Percentiles rank a stretch among this genome's conserved stretches.
Conservation (phyloP, 2,888 invertebrate species). For the Drosophila helvetica region DNA sequence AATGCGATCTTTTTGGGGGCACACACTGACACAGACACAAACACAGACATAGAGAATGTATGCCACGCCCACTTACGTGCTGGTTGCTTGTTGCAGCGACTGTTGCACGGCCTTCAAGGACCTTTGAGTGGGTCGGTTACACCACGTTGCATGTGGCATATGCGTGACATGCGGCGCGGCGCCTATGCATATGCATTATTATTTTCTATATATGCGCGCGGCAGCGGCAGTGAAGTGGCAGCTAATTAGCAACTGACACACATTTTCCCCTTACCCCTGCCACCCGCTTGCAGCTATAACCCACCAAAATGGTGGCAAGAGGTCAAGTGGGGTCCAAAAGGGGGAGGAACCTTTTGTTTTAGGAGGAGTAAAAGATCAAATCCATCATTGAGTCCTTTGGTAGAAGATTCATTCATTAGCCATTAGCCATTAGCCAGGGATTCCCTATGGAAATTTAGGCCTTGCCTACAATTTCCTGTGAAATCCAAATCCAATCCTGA, state of each 20-base stretch:
- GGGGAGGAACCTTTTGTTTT: neutral
- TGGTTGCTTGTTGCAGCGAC: constrained; percentile 18
- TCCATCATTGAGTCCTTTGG: neutral
- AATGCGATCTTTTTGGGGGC: constrained; percentile 8
- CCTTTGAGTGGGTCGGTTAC: constrained; percentile 52
- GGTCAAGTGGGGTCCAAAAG: neutral
- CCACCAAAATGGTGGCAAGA: constrained; percentile 21
- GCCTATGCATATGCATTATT: constrained; percentile 69
- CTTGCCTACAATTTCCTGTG: no score
- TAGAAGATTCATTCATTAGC: no score
- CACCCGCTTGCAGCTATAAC: constrained; percentile 20
- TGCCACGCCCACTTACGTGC: constrained; percentile 36
- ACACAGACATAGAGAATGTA: constrained; percentile 16
- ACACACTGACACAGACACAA: neutral
- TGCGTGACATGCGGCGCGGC: constrained; percentile 56
- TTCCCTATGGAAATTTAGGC: no score
- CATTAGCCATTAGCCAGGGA: no score
- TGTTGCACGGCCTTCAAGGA: constrained; percentile 55
- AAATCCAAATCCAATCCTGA: no score
- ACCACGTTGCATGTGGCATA: constrained; percentile 57
- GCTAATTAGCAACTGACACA: constrained; percentile 70
- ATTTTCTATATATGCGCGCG: constrained; percentile 37
- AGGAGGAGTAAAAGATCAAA: neutral
- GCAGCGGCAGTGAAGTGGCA: constrained; percentile 43
- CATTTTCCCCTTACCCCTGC: constrained; percentile 50